phyloP scores from a whole-genome alignment of 1,140 invertebrate species.

The Ptiloglossa arizonensis region DNA sequence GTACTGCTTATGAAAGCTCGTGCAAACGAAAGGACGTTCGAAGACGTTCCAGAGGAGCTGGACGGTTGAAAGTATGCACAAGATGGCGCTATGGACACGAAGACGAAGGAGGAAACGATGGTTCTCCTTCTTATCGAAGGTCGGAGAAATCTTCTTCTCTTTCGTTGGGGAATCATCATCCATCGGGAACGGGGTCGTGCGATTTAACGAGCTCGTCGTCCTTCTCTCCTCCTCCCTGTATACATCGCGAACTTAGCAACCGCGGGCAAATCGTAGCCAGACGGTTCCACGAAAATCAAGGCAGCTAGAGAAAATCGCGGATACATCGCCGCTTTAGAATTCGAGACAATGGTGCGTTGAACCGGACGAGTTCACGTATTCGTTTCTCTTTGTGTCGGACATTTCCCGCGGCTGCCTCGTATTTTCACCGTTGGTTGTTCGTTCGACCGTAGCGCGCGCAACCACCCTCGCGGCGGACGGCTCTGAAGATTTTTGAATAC shows the following conservation, averaged over 20 bases:
- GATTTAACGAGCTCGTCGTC: background rate
- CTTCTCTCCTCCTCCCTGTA: no score
- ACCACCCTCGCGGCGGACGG: conserved; percentile 27
- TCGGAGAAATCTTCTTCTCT: no score
- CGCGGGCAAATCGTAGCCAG: conserved; percentile 12
- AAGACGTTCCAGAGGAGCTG: no score
- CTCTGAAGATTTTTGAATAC: conserved; percentile 53
- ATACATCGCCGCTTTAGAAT: conserved; percentile 34
- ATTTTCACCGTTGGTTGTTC: conserved; percentile 27
- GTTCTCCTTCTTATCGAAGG: no score
- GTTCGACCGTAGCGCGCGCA: conserved; percentile 25
- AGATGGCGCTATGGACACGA: no score
- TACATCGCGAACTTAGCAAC: background rate
- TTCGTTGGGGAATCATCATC: no score
- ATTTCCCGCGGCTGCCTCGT: conserved; percentile 17
- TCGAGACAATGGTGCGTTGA: conserved; percentile 36
- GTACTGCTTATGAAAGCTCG: no score
- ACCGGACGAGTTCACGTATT: conserved; percentile 16
- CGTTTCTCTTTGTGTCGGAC: conserved; percentile 19
- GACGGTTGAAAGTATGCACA: no score
- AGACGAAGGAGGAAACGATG: no score
- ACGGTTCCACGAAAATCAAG: conserved; percentile 15
- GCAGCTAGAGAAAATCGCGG: conserved; percentile 15
- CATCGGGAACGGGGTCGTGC: background rate
- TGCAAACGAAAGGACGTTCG: no score